A percentile compares a stretch with the other conserved stretches of the same genome.
These are phyloP conservation scores for Drosophila rubida DNA, from an alignment of 2,888 invertebrate genomes.

Conservation along the genomic window DNA sequence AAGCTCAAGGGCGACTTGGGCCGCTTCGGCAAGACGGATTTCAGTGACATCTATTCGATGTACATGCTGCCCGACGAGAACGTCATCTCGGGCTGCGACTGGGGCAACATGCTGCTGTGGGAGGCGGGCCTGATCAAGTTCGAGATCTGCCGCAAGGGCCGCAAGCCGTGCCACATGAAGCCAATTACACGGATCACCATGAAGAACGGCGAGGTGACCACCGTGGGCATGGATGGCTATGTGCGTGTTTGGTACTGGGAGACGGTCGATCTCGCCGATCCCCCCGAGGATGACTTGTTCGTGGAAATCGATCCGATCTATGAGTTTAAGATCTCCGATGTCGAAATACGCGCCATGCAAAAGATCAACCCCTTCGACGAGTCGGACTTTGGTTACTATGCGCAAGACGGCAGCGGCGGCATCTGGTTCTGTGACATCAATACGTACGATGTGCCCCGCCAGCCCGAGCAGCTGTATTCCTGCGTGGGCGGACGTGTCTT, in stretches of 20 bases:
- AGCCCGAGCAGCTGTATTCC: conserved; percentile 86
- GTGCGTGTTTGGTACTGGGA: conserved; percentile 96
- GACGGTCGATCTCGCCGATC: conserved; percentile 94
- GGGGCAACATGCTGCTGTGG: conserved; percentile 97
- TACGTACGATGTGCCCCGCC: conserved; percentile 85
- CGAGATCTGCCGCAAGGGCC: conserved; percentile 90
- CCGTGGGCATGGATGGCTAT: conserved; percentile 90
- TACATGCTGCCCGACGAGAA: conserved; percentile 95
- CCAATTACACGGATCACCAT: conserved; percentile 86
- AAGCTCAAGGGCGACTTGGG: conserved; percentile 95
- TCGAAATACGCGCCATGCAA: conserved; percentile 81
- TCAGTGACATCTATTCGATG: conserved; percentile 94
- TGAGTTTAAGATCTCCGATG: conserved; percentile 88
- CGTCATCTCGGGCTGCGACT: conserved; percentile 93
- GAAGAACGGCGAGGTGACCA: conserved; percentile 83
- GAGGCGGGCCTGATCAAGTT: conserved; percentile 94
- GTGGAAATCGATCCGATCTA: conserved; percentile 95
- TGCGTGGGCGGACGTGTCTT: conserved; percentile 92
- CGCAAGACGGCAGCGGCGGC: conserved; percentile 95
- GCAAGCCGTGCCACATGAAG: conserved; percentile 90
- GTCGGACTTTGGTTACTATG: conserved; percentile 88
- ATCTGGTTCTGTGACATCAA: conserved; percentile 90
- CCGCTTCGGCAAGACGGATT: conserved; percentile 96
- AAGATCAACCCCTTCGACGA: conserved; percentile 84
- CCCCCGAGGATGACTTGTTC: conserved; percentile 91